phyloP scores from a whole-genome alignment of 1,140 invertebrate genomes.

The Dolichoris vasculosae region DNA sequence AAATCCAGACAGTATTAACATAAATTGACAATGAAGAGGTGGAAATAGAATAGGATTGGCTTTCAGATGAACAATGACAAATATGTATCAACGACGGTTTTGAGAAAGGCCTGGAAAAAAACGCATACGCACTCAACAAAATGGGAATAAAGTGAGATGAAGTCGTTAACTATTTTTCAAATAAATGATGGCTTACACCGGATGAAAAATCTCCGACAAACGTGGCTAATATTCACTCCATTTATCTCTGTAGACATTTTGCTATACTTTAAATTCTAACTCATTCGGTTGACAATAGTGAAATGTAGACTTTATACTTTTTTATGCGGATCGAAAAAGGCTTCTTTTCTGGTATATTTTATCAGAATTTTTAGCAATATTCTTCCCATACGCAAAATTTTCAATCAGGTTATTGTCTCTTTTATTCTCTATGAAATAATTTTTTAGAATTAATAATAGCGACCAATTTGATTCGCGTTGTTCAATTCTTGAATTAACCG shows the following conservation, averaged over 20 bases:
- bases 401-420: neutral
- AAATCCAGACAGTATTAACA: neutral
- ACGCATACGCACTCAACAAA: neutral
- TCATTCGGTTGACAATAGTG: neutral
- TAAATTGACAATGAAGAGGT: neutral
- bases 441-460: no score
- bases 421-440: no score
- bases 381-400: neutral
- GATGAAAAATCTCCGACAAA: constrained; percentile 14
- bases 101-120: neutral
- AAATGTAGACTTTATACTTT: neutral
- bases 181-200: constrained; percentile 19
- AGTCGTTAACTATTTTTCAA: constrained; percentile 12
- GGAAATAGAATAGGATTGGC: neutral
- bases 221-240: constrained; percentile 8
- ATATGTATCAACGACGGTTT: neutral
- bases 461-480: no score
- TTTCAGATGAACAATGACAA: neutral
- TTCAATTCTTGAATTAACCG: no score
- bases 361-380: neutral
- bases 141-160: neutral
- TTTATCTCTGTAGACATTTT: neutral
- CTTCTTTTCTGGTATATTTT: neutral
- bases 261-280: neutral
- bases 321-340: neutral